Conservation (phyloP, 1,140 invertebrate genomes). For the Rhysida immarginata region DNA sequence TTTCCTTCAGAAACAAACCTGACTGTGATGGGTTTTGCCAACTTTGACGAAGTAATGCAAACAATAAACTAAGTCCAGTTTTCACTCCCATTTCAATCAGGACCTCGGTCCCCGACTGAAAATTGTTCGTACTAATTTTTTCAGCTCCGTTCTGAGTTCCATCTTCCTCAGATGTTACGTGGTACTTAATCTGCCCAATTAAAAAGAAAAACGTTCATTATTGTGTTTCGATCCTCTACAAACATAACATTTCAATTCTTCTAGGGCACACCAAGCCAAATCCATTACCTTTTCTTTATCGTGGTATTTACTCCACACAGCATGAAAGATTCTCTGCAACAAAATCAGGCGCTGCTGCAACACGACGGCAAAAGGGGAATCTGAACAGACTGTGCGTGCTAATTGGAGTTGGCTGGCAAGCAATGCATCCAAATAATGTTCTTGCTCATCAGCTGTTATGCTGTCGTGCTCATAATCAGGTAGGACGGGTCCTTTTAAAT, state of each 20-base stretch:
- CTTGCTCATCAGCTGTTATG: slow-evolving; percentile 33
- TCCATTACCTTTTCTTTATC: slow-evolving; percentile 27
- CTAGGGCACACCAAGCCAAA: background rate
- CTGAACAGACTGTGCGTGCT: slow-evolving; percentile 36
- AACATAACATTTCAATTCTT: slow-evolving; percentile 9
- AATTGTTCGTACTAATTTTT: slow-evolving; percentile 13
- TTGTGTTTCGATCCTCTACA: slow-evolving; percentile 1
- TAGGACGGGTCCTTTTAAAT: slow-evolving; percentile 30
- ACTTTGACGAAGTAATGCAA: slow-evolving; percentile 43
- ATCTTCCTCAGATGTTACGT: background rate
- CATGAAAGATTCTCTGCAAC: slow-evolving; percentile 43
- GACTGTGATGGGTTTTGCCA: slow-evolving; percentile 30
- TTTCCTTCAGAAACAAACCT: too few relatives aligned
- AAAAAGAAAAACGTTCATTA: too few relatives aligned
- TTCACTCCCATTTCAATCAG: slow-evolving; percentile 47
- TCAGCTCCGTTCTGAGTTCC: slow-evolving; percentile 4
- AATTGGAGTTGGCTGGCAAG: slow-evolving; percentile 38
- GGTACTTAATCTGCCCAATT: slow-evolving; percentile 14
- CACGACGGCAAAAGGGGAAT: slow-evolving; percentile 38
- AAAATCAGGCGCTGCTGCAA: slow-evolving; percentile 41
- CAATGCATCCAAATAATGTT: slow-evolving; percentile 36
- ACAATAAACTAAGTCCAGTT: slow-evolving; percentile 44
- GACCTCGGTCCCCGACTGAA: slow-evolving; percentile 38
- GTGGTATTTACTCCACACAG: slow-evolving; percentile 40
- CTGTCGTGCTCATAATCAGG: slow-evolving; percentile 33